Evolutionary conservation across 92 coral and sea anemone genomes (phyloP).

Genomic region (Metridium senile): DNA sequence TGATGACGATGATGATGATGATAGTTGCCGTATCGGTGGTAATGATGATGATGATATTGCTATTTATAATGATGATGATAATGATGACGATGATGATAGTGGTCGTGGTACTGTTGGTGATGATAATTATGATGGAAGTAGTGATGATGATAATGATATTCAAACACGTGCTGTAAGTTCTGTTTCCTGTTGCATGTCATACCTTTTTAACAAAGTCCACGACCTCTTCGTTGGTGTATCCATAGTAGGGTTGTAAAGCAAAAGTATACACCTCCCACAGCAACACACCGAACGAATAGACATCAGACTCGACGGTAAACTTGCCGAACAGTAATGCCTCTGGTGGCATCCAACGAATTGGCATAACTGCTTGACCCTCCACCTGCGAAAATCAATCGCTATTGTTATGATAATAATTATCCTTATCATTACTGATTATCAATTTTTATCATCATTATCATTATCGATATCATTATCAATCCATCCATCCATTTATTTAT

Average conservation of each 20-base stretch:
- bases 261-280: conserved; percentile 92
- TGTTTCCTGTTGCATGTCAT: neutral
- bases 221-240: conserved; percentile 93
- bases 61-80: neutral
- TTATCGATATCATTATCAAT: no score
- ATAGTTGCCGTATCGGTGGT: neutral
- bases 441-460: no score
- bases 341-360: conserved; percentile 98
- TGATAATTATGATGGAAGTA: no score
- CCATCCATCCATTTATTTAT: no score
- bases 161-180: no score
- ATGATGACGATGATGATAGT: no score
- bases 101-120: neutral
- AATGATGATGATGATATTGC: neutral
- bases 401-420: no score
- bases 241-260: conserved; percentile 94
- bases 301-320: conserved; percentile 91
- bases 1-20: no score
- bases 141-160: neutral
- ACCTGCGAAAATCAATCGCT: conserved; percentile 46
- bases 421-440: no score
- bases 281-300: conserved; percentile 88
- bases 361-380: conserved; percentile 89
- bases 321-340: conserved; percentile 90
- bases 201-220: conserved; percentile 87